A percentile compares a stretch with the other conserved stretches of the same genome.
phyloP scores from a whole-genome alignment of 1,140 invertebrate genomes.

The Helicoverpa zea region DNA sequence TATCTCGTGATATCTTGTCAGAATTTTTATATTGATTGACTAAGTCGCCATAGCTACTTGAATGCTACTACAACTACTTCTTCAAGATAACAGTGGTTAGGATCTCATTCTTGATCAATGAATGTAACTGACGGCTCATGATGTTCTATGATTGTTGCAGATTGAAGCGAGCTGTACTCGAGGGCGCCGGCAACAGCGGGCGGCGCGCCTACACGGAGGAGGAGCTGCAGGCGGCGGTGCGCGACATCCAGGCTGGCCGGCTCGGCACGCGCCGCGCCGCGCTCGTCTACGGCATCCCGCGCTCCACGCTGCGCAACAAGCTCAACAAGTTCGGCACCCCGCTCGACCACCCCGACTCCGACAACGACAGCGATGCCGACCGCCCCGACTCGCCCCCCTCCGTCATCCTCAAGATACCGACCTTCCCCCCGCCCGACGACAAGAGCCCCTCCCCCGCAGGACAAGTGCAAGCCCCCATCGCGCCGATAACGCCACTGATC shows the following conservation, averaged over 20 bases:
- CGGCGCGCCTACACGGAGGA: conserved; percentile 96
- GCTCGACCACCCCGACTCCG: conserved; percentile 86
- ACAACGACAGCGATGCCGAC: conserved; percentile 81
- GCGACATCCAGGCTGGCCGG: conserved; percentile 97
- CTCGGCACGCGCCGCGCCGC: conserved; percentile 96
- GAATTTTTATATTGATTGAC: too few relatives aligned
- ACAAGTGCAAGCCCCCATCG: conserved; percentile 86
- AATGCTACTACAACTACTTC: too few relatives aligned
- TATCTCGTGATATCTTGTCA: too few relatives aligned
- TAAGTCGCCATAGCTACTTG: too few relatives aligned
- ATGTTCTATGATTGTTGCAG: conserved; percentile 71
- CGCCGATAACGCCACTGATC: conserved; percentile 88
- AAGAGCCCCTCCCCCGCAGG: conserved; percentile 80
- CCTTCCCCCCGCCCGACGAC: conserved; percentile 92
- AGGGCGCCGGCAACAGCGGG: conserved; percentile 85
- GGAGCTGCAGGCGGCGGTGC: conserved; percentile 95
- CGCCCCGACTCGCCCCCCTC: conserved; percentile 86
- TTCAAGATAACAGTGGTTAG: too few relatives aligned
- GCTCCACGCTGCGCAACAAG: conserved; percentile 98
- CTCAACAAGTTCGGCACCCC: conserved; percentile 94
- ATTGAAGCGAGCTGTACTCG: conserved; percentile 73
- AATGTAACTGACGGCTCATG: not conserved
- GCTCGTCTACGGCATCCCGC: conserved; percentile 97
- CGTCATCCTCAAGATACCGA: conserved; percentile 96
- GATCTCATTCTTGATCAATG: not conserved